phyloP scores from a whole-genome alignment of 2,113 vertebrate species.

The Ciconia boyciana region DNA sequence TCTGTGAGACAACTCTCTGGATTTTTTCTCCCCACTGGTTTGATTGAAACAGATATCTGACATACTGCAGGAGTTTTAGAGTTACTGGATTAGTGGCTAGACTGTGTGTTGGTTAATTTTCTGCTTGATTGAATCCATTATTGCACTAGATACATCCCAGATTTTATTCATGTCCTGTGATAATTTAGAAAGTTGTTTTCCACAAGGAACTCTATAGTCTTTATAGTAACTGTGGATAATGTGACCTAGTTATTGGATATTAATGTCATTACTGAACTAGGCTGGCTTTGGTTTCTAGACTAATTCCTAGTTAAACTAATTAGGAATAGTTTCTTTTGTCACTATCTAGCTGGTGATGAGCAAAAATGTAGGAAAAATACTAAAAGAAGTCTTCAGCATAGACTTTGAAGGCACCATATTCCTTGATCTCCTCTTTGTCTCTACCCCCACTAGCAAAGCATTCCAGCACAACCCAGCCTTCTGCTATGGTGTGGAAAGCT shows the following conservation, averaged over 20 bases:
- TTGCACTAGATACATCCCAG: not conserved
- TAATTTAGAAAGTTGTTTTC: not conserved
- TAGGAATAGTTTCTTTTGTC: not conserved
- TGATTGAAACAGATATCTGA: conserved; percentile 13
- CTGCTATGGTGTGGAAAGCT: rapidly evolving
- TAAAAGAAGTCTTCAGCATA: not conserved
- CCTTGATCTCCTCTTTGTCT: not conserved
- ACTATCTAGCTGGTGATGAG: not conserved
- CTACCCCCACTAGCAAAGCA: not conserved
- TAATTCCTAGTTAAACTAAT: not conserved
- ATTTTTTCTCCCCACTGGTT: not conserved
- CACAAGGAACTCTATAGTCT: not conserved
- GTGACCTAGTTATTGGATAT: not conserved
- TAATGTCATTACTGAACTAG: not conserved
- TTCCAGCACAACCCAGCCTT: not conserved
- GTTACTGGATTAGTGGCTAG: not conserved
- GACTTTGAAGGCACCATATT: not conserved
- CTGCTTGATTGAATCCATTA: conserved; percentile 4
- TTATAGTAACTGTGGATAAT: not conserved
- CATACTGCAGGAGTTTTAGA: not conserved
- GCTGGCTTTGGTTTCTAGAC: not conserved
- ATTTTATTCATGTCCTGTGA: not conserved
- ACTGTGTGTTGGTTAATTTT: not conserved
- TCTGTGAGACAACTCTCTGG: not conserved
- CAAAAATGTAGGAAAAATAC: not conserved